These are phyloP conservation scores for Dolichomitus sp. DNA, from an alignment of 2,888 invertebrate genomes.

Conservation along the genomic window DNA sequence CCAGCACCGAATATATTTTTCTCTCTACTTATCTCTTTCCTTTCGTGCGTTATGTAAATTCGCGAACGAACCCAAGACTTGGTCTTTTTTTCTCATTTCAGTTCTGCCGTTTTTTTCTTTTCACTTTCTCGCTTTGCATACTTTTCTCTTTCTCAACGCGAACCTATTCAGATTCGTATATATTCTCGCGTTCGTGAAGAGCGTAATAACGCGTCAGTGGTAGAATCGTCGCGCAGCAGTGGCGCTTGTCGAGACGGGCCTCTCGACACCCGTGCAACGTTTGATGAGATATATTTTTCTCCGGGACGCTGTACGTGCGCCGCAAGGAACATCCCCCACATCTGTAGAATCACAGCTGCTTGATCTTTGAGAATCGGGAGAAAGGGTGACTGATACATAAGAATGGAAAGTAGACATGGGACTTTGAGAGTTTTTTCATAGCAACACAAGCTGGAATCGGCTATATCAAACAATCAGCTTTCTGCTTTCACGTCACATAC, in stretches of 20 bases:
- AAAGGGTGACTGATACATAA: not conserved
- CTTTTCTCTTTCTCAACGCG: slow-evolving; percentile 10
- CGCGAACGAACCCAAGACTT: not conserved
- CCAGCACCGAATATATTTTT: slow-evolving; percentile 3
- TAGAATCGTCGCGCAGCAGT: not conserved
- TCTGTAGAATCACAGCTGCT: not conserved
- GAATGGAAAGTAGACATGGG: not conserved
- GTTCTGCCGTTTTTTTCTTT: not conserved
- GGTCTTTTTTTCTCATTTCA: slow-evolving; percentile 4
- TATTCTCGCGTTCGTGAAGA: slow-evolving; percentile 20
- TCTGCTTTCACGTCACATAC: not conserved
- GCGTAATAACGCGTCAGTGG: slow-evolving; percentile 19
- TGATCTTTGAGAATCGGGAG: not conserved
- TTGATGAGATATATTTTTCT: slow-evolving; percentile 24
- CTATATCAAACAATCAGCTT: not conserved
- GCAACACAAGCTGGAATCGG: not conserved
- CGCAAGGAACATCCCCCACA: not conserved
- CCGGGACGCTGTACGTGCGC: not conserved
- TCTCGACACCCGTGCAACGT: not conserved
- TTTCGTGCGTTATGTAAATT: slow-evolving; percentile 23
- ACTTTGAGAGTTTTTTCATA: not conserved
- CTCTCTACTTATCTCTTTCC: slow-evolving; percentile 6
- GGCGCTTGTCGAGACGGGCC: not conserved
- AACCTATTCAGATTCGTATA: slow-evolving; percentile 11
- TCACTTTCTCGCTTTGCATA: not conserved